A percentile compares a stretch with the other conserved stretches of the same genome.
These are phyloP conservation scores for Luidia sarsii DNA, from an alignment of 53 echinoderm and acorn worm species.

Conservation along the genomic window DNA sequence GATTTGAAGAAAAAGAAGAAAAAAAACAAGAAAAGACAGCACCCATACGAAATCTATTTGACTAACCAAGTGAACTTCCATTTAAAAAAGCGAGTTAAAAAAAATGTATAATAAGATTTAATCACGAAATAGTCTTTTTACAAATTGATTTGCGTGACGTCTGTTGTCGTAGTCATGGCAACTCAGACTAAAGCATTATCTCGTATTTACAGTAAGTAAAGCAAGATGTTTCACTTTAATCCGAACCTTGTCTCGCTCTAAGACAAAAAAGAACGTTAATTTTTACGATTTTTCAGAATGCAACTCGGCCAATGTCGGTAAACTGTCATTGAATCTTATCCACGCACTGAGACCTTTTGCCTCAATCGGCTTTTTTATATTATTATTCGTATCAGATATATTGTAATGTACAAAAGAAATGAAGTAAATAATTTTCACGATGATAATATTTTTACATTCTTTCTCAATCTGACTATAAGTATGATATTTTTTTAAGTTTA, in stretches of 20 bases:
- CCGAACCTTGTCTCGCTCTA: conserved; percentile 7
- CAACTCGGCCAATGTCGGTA: conserved; percentile 35
- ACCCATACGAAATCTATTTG: too few relatives aligned
- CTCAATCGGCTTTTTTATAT: conserved; percentile 50
- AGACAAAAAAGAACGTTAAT: not conserved
- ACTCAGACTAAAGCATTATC: too few relatives aligned
- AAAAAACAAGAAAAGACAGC: too few relatives aligned
- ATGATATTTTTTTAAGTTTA: conserved; percentile 58
- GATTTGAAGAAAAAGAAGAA: conserved; percentile 17
- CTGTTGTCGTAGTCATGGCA: conserved; percentile 23
- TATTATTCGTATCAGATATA: conserved; percentile 33
- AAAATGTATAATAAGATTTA: too few relatives aligned
- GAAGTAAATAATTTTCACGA: conserved; percentile 59
- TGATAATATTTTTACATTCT: conserved; percentile 61
- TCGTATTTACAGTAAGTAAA: too few relatives aligned
- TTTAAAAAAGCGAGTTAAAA: conserved; percentile 20
- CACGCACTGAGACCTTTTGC: conserved; percentile 34
- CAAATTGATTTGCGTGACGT: conserved; percentile 10
- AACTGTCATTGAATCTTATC: not conserved
- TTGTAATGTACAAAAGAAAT: conserved; percentile 45
- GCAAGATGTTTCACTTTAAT: conserved; percentile 11
- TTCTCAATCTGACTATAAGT: conserved; percentile 52
- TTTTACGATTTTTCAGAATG: conserved; percentile 46
- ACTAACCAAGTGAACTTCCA: conserved; percentile 24
- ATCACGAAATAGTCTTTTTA: conserved; percentile 30